phyloP scores from a whole-genome alignment of 2,113 vertebrate species.

The Pseudorectes ferrugineus region DNA sequence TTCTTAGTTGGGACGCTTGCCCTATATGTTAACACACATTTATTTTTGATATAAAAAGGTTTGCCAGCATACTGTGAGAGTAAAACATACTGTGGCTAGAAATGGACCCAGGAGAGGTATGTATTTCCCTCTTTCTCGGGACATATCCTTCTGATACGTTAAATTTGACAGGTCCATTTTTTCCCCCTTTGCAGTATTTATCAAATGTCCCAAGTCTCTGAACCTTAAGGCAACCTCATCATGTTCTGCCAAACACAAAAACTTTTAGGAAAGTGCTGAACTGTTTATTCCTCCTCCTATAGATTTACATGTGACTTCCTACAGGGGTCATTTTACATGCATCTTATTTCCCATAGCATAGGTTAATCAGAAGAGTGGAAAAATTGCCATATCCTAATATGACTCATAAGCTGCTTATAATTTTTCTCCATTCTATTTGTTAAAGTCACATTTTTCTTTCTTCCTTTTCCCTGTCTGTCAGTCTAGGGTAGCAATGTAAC shows the following conservation, averaged over 20 bases:
- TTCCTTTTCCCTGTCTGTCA: not conserved
- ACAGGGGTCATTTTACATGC: not conserved
- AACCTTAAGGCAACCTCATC: not conserved
- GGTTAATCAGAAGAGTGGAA: not conserved
- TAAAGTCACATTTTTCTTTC: not conserved
- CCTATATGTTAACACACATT: not conserved
- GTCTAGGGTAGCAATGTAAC: not conserved
- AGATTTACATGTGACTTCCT: not conserved
- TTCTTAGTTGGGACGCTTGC: not conserved
- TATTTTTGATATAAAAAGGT: not conserved
- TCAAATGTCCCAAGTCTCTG: not conserved
- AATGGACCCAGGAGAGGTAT: not conserved
- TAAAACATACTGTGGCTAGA: not conserved
- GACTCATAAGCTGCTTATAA: not conserved
- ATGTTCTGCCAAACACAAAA: not conserved
- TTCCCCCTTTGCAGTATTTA: not conserved
- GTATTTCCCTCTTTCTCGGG: not conserved
- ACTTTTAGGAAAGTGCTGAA: not conserved
- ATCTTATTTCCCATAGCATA: not conserved
- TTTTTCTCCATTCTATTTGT: not conserved
- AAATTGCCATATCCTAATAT: not conserved
- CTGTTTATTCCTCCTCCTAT: not conserved
- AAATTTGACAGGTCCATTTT: not conserved
- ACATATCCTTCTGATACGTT: not conserved
- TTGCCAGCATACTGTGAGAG: not conserved